phyloP scores from a whole-genome alignment of 2,113 vertebrate genomes.

The Ageneiosus marmoratus region DNA sequence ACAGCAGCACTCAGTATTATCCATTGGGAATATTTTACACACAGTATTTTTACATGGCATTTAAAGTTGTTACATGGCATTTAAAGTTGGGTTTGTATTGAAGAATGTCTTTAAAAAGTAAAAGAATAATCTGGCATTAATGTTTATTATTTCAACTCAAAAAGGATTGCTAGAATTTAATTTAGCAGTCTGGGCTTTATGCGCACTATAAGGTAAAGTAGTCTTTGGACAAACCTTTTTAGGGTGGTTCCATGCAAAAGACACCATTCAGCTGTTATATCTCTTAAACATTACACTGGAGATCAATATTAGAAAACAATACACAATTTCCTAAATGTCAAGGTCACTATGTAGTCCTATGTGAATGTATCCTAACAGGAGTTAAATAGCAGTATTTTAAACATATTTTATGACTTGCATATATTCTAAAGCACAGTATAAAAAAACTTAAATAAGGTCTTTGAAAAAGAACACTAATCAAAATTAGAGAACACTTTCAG shows the following conservation, averaged over 20 bases:
- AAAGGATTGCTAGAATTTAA: background rate
- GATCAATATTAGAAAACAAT: too few relatives aligned
- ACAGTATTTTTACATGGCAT: constrained; percentile 27
- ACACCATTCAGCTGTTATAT: background rate
- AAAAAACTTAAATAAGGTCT: too few relatives aligned
- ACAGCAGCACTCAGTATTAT: constrained; percentile 54
- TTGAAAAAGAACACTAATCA: too few relatives aligned
- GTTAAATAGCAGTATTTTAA: too few relatives aligned
- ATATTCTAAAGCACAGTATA: too few relatives aligned
- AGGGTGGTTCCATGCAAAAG: background rate
- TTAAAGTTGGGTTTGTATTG: constrained; percentile 9
- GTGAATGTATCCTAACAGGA: too few relatives aligned
- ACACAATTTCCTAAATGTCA: too few relatives aligned
- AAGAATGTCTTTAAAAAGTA: background rate
- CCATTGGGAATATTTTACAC: constrained; percentile 52
- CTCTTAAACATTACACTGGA: too few relatives aligned
- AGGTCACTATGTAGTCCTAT: too few relatives aligned
- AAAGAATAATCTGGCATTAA: background rate
- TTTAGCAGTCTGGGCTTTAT: background rate
- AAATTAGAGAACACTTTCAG: too few relatives aligned
- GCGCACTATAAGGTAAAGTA: background rate
- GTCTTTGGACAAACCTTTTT: background rate
- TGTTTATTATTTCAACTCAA: background rate
- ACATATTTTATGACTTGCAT: too few relatives aligned
- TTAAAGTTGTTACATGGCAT: background rate